Conservation (phyloP, 1,140 invertebrate species). For the Armadillidium nasatum region DNA sequence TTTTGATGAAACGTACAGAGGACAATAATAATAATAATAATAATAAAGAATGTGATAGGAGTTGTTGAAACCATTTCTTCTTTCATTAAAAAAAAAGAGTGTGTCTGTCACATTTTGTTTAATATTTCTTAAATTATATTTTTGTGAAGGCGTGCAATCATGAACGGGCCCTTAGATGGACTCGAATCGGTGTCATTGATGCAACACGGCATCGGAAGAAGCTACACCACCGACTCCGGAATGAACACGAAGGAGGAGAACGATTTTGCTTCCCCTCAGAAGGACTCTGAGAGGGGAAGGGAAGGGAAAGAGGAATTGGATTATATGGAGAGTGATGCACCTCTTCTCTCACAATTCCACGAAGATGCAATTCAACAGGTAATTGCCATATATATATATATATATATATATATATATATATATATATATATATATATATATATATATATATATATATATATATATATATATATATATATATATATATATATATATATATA, state of each 20-base stretch:
- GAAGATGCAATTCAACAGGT: conserved; percentile 67
- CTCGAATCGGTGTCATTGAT: conserved; percentile 46
- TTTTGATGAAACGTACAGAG: too few species aligned
- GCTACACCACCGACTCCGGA: conserved; percentile 46
- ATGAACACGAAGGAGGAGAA: conserved; percentile 20
- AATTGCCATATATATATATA: not conserved
- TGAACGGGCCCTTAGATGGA: conserved; percentile 25
- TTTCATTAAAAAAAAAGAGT: too few species aligned
- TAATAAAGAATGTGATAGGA: too few species aligned
- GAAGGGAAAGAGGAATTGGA: conserved; percentile 43
- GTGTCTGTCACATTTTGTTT: too few species aligned
- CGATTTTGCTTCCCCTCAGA: not conserved
- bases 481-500: too few species aligned
- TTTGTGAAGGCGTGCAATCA: not conserved
- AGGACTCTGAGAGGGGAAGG: conserved; percentile 12
- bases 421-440: conserved; percentile 32
- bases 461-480: too few species aligned
- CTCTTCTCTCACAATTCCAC: conserved; percentile 66
- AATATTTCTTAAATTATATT: not conserved
- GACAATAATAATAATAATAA: too few species aligned
- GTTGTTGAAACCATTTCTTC: not conserved
- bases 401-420: conserved; percentile 35
- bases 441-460: conserved; percentile 27
- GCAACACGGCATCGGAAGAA: conserved; percentile 37
- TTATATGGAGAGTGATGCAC: conserved; percentile 52